Evolutionary conservation across 2,888 invertebrate genomes (phyloP), one percentile per base, ranked within the genome.

Genomic region (Epinotia brunnichana): DNA sequence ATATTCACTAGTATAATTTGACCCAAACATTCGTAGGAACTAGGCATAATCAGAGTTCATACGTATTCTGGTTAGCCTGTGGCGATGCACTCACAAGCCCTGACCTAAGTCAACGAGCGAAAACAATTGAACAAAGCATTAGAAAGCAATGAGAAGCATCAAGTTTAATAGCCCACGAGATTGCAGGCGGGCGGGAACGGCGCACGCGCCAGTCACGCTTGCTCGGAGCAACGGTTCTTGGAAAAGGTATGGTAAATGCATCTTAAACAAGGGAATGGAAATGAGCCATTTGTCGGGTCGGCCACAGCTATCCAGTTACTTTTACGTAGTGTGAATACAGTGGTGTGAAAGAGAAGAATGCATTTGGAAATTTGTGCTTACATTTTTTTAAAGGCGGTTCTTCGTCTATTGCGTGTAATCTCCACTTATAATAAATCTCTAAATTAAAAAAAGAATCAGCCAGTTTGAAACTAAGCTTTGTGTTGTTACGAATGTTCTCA

Each of bases 121-220:
- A 63, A 70, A 71, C 54, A 66, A 54, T 54, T 19, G 44, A 19
- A 60, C 17, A 39, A 53, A 53, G 29, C 24, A 60, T 53, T 64
- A 39, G 60, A 56, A 54, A 61, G 66, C 66, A 56, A 60, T 56
- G 29, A 56, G 62, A 61, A 29, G 57, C 29, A 7, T 53, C 48
- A 48, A 63, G 64, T 66, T 64, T 66, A 66, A 64, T 64, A 54
- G 66, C 66, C 66, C 41, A 41, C 41, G 66, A 66, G 54, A 56
- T 56, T 15, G 54, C 54, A n/a, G 35, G 35, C 53, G 39, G 35
- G 35, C 53, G 39, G 15, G 54, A 15, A 41, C 39, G 19, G 13
- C 39, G 70, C 64, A 60, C 66, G 71, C 54, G 66, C 70, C 15
- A 66, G 66, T 66, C 66, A 71, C 66, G 71, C 66, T 61, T 54